phyloP scores from a whole-genome alignment of 2,113 vertebrate genomes.

The Vanacampus margaritifer region DNA sequence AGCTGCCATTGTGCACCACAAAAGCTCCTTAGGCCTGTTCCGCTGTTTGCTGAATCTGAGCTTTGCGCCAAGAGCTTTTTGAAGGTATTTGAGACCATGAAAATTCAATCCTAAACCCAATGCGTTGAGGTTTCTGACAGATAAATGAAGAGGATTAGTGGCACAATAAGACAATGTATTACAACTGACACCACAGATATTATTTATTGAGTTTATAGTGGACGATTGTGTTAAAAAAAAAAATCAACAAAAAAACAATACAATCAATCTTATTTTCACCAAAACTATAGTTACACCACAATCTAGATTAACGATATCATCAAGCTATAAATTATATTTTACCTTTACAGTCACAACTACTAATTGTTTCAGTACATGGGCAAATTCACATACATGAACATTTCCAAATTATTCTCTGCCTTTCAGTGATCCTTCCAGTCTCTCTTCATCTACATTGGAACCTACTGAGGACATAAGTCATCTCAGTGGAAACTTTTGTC shows the following conservation, averaged over 20 bases:
- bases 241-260: constrained; percentile 14
- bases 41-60: constrained; percentile 59
- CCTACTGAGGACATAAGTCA: no score
- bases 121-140: constrained; percentile 63
- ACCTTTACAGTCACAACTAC: neutral
- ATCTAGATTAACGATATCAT: no score
- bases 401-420: neutral
- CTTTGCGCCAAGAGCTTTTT: constrained; percentile 61
- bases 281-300: neutral
- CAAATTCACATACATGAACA: neutral
- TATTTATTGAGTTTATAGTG: constrained; percentile 60
- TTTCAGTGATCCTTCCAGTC: neutral
- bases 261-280: neutral
- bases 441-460: neutral
- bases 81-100: constrained; percentile 64
- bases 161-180: constrained; percentile 64
- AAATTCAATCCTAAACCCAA: constrained; percentile 68
- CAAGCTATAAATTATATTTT: no score
- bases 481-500: no score
- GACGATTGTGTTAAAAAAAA: constrained; percentile 37
- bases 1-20: constrained; percentile 65
- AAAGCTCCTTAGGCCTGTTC: constrained; percentile 64
- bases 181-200: constrained; percentile 61
- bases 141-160: constrained; percentile 67
- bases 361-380: neutral